Evolutionary conservation across 2,888 invertebrate genomes (phyloP).

Genomic region (Chloroclysta siterata): DNA sequence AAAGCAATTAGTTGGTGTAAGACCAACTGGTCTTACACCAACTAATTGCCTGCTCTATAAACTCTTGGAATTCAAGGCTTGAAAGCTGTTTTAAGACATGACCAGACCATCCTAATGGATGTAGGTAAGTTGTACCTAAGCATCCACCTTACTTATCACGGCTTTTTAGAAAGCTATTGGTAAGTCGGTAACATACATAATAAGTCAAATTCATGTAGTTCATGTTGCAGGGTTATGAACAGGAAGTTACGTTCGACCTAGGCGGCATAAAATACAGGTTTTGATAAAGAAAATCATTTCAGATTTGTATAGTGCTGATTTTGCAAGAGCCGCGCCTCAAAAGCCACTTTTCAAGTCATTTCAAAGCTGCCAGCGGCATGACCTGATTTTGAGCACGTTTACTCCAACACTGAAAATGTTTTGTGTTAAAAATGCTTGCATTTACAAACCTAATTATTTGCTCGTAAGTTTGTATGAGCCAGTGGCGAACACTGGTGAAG

Average conservation of each 20-base stretch:
- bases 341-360: conserved; percentile 28
- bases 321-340: conserved; percentile 26
- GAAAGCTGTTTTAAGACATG: too few species aligned
- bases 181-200: background rate
- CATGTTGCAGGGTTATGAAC: conserved; percentile 5
- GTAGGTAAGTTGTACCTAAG: too few species aligned
- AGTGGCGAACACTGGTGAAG: too few species aligned
- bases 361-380: conserved; percentile 26
- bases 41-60: too few species aligned
- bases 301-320: conserved; percentile 24
- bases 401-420: conserved; percentile 5
- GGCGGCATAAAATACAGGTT: conserved; percentile 7
- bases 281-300: conserved; percentile 22
- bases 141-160: too few species aligned
- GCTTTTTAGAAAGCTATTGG: too few species aligned
- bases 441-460: too few species aligned
- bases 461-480: too few species aligned
- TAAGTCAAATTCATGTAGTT: background rate
- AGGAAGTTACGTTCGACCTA: conserved; percentile 8
- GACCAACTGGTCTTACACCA: too few species aligned
- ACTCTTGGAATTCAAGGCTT: too few species aligned
- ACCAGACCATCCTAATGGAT: too few species aligned
- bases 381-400: conserved; percentile 23
- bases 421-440: conserved; percentile 2
- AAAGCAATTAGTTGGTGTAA: too few species aligned